Percentiles rank a stretch among this genome's conserved stretches.
These are phyloP conservation scores for Saccopteryx bilineata DNA, from an alignment of 2,113 vertebrate genomes.

Conservation along the genomic window DNA sequence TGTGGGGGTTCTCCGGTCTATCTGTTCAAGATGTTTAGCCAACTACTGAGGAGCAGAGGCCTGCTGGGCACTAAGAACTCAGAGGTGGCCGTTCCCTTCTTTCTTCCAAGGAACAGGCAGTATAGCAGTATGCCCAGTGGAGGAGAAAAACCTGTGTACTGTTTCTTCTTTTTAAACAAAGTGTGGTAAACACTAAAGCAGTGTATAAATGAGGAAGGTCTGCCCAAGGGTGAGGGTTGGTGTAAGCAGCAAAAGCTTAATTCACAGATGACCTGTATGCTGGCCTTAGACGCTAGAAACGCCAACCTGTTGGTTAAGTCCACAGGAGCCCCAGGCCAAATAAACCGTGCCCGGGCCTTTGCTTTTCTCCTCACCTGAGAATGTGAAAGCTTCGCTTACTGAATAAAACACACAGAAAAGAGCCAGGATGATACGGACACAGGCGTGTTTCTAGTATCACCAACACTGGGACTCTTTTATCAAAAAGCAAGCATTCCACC, in stretches of 20 bases:
- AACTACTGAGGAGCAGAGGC: background rate
- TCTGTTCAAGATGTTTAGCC: background rate
- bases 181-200: background rate
- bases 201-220: background rate
- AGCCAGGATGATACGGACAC: background rate
- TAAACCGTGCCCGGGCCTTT: background rate
- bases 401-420: background rate
- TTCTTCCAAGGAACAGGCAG: background rate
- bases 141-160: background rate
- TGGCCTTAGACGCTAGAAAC: background rate
- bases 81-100: background rate
- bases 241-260: background rate
- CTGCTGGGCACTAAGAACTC: background rate
- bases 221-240: background rate
- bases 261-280: background rate
- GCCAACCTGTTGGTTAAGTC: background rate
- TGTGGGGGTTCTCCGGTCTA: background rate
- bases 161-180: background rate
- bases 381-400: background rate
- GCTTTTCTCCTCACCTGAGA: background rate
- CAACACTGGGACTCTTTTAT: background rate
- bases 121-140: background rate
- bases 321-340: background rate
- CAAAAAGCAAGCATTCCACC: constrained; percentile 10
- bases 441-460: background rate